phyloP scores from a whole-genome alignment of 2,797 vertebrate genomes.

The Ctenopoma kingsleyae region DNA sequence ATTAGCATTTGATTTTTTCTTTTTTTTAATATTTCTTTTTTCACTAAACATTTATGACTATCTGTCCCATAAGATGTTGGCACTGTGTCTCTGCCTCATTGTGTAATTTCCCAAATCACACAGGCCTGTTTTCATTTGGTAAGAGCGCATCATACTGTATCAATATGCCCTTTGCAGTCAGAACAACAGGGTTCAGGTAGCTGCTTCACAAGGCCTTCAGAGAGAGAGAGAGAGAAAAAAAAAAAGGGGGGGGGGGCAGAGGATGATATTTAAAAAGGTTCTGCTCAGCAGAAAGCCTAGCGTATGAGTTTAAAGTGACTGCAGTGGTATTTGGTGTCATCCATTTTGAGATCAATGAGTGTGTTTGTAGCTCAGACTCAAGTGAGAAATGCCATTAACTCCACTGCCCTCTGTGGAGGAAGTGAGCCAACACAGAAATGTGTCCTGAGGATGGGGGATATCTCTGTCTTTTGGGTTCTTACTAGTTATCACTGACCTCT shows the following conservation, averaged over 20 bases:
- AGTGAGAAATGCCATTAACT: slow-evolving; percentile 75
- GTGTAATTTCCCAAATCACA: slow-evolving; percentile 41
- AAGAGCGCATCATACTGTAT: slow-evolving; percentile 16
- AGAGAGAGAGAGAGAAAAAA: background rate
- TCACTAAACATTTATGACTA: slow-evolving; percentile 35
- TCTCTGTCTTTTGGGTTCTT: slow-evolving; percentile 43
- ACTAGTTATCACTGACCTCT: slow-evolving; percentile 71
- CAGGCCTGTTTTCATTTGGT: slow-evolving; percentile 28
- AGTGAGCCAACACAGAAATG: slow-evolving; percentile 39
- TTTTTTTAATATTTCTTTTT: slow-evolving; percentile 41
- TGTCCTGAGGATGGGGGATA: slow-evolving; percentile 30
- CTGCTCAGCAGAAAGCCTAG: slow-evolving; percentile 45
- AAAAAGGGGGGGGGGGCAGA: slow-evolving; percentile 1
- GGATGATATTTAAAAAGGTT: slow-evolving; percentile 70
- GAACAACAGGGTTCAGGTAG: slow-evolving; percentile 58
- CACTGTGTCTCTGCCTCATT: slow-evolving; percentile 34
- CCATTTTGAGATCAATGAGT: slow-evolving; percentile 67
- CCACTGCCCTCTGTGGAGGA: slow-evolving; percentile 46
- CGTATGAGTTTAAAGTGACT: slow-evolving; percentile 49
- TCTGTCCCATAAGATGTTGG: slow-evolving; percentile 40
- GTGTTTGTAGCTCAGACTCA: slow-evolving; percentile 57
- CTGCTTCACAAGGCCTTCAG: slow-evolving; percentile 28
- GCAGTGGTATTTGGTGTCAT: slow-evolving; percentile 61
- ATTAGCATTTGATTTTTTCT: slow-evolving; percentile 4
- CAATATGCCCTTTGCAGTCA: slow-evolving; percentile 55